phyloP scores from a whole-genome alignment of 2,797 vertebrate species.

The Darevskia mixta region DNA sequence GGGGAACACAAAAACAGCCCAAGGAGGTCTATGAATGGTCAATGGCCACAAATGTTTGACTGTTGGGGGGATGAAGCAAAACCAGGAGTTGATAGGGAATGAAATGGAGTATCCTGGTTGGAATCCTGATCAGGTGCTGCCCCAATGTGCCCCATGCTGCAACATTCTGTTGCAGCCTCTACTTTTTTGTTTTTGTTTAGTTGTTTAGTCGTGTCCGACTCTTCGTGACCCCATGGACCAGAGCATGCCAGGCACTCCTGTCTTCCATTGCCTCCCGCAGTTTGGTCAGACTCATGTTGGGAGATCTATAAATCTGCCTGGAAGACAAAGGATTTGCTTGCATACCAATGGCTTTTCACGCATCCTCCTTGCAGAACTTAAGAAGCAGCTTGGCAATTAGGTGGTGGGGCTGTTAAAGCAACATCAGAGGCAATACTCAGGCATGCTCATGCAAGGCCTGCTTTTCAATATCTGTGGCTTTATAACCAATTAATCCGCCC shows the following conservation, averaged over 20 bases:
- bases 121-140: not conserved
- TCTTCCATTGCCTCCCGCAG: no score
- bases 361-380: not conserved
- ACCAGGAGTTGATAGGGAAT: not conserved
- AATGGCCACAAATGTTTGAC: not conserved
- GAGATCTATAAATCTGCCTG: not conserved
- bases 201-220: no score
- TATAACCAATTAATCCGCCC: not conserved
- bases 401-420: conserved; percentile 18
- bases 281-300: no score
- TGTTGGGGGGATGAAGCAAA: not conserved
- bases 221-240: no score
- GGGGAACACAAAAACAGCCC: not conserved
- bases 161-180: not conserved
- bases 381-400: not conserved
- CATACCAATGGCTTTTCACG: not conserved
- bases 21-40: not conserved
- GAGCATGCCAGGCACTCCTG: no score
- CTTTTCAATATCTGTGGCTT: not conserved
- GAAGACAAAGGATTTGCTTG: not conserved
- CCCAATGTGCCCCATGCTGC: not conserved
- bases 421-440: not conserved
- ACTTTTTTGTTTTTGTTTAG: not conserved
- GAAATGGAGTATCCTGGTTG: not conserved
- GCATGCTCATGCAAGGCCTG: not conserved